Evolutionary conservation across 2,888 invertebrate species (phyloP), one percentile per base, ranked within the genome.

Genomic region (Orthonychiurus folsomi): DNA sequence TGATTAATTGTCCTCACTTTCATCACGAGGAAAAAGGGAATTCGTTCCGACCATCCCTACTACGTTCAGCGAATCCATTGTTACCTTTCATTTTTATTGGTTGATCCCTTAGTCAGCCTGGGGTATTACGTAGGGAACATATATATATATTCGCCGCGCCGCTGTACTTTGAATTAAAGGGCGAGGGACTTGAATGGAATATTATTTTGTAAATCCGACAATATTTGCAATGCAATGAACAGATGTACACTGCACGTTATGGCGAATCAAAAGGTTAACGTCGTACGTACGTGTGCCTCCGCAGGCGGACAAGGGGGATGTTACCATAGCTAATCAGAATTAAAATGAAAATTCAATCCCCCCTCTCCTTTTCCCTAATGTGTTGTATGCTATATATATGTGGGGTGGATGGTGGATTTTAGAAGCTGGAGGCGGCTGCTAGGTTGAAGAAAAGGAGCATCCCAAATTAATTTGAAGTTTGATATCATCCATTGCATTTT

Each of bases 221-320:
- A 37, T 37, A 37, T 37, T 37, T 37, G 37, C 37, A 37, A 37
- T 37, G 37, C 37, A 37, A 37, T 37, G 37, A 37, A 37, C 37
- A 37, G 37, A 37, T 37, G 37, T 37, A 37, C 37, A 37, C 5
- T 9, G 9, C 37, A 5, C 5, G 15, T 37, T 9, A 37, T 37
- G 15, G 37, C 15, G 15, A 9, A 5, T 9, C 37, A 37, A 37
- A 37, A 37, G 37, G 37, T 37, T 37, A 15, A 37, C 15, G 9
- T 37, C n/a, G n/a, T n/a, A n/a, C n/a, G n/a, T n/a, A n/a, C n/a
- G n/a, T n/a, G n/a, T n/a, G n/a, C n/a, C n/a, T n/a, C n/a, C n/a
- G n/a, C n/a, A n/a, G n/a, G n/a, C n/a, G n/a, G n/a, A n/a, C n/a
- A n/a, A n/a, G n/a, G n/a, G 37, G 37, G 37, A 37, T 9, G 37